These are phyloP conservation scores for Minunthozetes semirufus DNA, from an alignment of 2,888 invertebrate species.

Conservation along the genomic window DNA sequence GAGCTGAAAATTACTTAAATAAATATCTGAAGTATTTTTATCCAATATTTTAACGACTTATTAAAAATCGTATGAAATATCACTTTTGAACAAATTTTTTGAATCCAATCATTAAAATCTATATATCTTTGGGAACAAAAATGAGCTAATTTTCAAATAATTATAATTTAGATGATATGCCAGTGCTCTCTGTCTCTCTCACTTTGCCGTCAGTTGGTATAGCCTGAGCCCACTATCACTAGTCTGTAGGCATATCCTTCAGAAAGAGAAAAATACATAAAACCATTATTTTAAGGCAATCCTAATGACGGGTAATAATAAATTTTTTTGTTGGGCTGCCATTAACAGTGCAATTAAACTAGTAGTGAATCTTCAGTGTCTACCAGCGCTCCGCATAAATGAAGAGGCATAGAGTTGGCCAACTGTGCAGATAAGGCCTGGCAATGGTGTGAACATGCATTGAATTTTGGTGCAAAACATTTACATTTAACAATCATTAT, in stretches of 20 bases:
- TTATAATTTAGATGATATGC: conserved; percentile 10
- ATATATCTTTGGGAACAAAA: not conserved
- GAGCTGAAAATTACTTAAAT: not conserved
- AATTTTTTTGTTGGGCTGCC: not conserved
- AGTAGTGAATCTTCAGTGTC: not conserved
- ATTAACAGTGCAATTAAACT: conserved; percentile 29
- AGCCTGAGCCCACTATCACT: not conserved
- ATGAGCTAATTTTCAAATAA: not conserved
- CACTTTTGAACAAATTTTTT: not conserved
- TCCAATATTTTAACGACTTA: not conserved
- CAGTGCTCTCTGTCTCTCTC: not conserved
- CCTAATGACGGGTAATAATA: conserved; percentile 19
- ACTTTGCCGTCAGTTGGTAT: not conserved
- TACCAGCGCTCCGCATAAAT: not conserved
- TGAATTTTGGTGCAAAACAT: conserved; percentile 27
- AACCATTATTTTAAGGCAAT: conserved; percentile 14
- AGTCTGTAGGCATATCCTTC: not conserved
- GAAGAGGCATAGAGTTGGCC: no score
- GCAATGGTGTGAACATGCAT: conserved; percentile 24
- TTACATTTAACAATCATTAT: conserved; percentile 32
- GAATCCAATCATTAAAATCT: not conserved
- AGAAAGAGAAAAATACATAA: not conserved
- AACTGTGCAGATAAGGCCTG: conserved; percentile 1
- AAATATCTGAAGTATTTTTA: not conserved
- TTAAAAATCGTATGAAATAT: not conserved